These are phyloP conservation scores for pig (Sus scrofa) DNA, from an alignment of 2,113 vertebrate species.

Conservation along the genomic window T2T-Sscrofa CM000817.6:45018501-45019000, in stretches of 20 bases:
- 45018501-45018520: not conserved
- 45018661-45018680: not conserved
- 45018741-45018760: not conserved
- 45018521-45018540: not conserved
- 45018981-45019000: too few species aligned
- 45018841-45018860: not conserved
- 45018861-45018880: not conserved
- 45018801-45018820: not conserved
- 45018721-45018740: not conserved
- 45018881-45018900: too few species aligned
- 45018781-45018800: not conserved
- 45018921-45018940: too few species aligned
- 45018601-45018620: not conserved
- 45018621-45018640: not conserved
- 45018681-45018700: too few species aligned
- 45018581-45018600: not conserved
- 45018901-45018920: too few species aligned
- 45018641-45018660: not conserved
- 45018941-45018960: too few species aligned
- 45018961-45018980: too few species aligned
- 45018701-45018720: not conserved
- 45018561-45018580: too few species aligned
- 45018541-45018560: not conserved
- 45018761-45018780: not conserved
- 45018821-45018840: not conserved